These are phyloP conservation scores for Tipula unca DNA, from an alignment of 2,888 invertebrate genomes.

Conservation along the genomic window DNA sequence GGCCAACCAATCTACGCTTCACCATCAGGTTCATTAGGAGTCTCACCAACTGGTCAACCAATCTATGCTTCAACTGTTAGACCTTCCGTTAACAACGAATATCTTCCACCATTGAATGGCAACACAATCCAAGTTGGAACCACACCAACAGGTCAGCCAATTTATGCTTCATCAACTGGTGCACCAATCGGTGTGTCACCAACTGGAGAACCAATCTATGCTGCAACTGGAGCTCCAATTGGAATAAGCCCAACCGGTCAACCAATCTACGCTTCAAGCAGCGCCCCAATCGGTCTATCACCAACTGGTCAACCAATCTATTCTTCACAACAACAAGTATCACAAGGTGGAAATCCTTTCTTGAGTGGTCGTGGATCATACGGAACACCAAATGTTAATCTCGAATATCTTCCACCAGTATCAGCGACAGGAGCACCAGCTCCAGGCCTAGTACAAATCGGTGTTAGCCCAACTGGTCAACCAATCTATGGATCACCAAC, in stretches of 20 bases:
- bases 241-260: neutral
- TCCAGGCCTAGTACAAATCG: neutral
- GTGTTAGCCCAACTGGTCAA: conserved; percentile 16
- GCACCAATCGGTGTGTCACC: conserved; percentile 9
- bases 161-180: neutral
- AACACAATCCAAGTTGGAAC: neutral
- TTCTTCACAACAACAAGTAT: neutral
- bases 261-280: neutral
- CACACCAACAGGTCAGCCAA: neutral
- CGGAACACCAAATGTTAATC: conserved; percentile 1
- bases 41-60: neutral
- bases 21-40: neutral
- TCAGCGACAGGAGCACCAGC: neutral
- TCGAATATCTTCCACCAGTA: neutral
- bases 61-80: neutral
- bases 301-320: conserved; percentile 17
- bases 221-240: conserved; percentile 9
- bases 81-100: neutral
- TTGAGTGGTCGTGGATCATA: neutral
- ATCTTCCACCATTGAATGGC: neutral
- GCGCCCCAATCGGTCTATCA: neutral
- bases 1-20: conserved; percentile 9
- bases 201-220: conserved; percentile 15
- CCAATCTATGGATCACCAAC: neutral
- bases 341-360: neutral